Base-by-base conservation (phyloP, 2,797 vertebrate genomes). In the Anabas testudineus region DNA sequence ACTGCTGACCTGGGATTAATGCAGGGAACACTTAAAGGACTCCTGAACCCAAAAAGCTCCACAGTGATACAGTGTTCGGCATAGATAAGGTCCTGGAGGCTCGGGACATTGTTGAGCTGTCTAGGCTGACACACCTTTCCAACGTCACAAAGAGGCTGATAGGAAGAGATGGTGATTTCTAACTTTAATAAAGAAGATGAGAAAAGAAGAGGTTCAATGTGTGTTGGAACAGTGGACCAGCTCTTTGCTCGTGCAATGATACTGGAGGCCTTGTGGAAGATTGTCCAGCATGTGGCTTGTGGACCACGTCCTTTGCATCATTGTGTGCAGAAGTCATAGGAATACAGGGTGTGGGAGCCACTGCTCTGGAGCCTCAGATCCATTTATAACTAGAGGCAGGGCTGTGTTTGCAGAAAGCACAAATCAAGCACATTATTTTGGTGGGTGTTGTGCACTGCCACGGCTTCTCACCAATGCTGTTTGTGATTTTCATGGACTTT, bases 181-280 rank as follows among this genome's bases (percentile, higher is more conserved):
- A 7, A 32, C 28, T 51, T 51, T 18, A 18, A 49, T 26, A 28
- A 51, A 5, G 48, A 28, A 30, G 16, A 32, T 2, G 16, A 32
- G 49, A n/a, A 28, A 51, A 5, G 48, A 28, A 30, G 16, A 32
- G 2, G 16, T 32, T 49, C 4, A 15, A 22, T 28, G 52, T 37
- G 43, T 16, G 8, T 48, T 13, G 22, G 7, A 14, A 22, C 8
- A 21, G 24, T 8, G 16, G n/a, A 37, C 12, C 59, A 21, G 43
- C 53, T 48, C 53, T 39, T 39, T 22, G 0, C 10, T 32, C 22
- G 4, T 24, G 39, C 2, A 2, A 4, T 22, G n/a, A 58, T 18
- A 32, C 43, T 24, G 36, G 37, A 36, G 46, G 46, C 13, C 43
- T 39, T 24, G 2, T 22, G 54, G 54, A 46, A 58, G 15, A 68